Percentiles rank a stretch among this genome's conserved stretches.
Evolutionary conservation across 2,888 invertebrate species (phyloP).

Genomic region (Yponomeuta cagnagella): DNA sequence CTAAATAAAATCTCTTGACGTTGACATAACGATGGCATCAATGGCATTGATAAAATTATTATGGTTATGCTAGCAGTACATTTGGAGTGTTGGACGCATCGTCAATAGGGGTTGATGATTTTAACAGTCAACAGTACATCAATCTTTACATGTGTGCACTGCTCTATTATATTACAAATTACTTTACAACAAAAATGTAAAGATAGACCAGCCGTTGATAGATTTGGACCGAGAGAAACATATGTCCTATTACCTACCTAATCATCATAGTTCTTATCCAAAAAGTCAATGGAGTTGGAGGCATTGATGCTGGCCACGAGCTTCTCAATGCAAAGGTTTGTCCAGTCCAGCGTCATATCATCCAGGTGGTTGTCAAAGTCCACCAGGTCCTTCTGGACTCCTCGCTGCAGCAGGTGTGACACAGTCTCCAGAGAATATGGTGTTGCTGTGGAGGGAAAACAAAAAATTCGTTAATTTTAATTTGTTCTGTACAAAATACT

Average conservation of each 20-base stretch:
- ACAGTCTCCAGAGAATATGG: constrained; percentile 78
- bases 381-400: constrained; percentile 84
- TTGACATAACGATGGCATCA: too few species aligned
- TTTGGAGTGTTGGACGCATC: too few species aligned
- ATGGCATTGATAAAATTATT: too few species aligned
- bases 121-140: too few species aligned
- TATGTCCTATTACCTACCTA: background rate
- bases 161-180: too few species aligned
- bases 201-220: too few species aligned
- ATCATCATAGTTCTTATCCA: background rate
- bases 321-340: constrained; percentile 78
- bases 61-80: too few species aligned
- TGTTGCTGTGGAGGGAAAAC: constrained; percentile 42
- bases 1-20: too few species aligned
- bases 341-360: constrained; percentile 92
- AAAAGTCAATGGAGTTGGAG: constrained; percentile 30
- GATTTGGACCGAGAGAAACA: background rate
- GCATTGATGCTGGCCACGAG: constrained; percentile 53
- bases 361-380: constrained; percentile 99
- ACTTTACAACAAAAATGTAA: too few species aligned
- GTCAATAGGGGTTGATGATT: too few species aligned
- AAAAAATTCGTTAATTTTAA: background rate
- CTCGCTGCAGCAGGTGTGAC: constrained; percentile 82
- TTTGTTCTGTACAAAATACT: too few species aligned
- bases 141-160: too few species aligned